phyloP scores from a whole-genome alignment of 2,888 invertebrate genomes.

The Euphydryas editha region DNA sequence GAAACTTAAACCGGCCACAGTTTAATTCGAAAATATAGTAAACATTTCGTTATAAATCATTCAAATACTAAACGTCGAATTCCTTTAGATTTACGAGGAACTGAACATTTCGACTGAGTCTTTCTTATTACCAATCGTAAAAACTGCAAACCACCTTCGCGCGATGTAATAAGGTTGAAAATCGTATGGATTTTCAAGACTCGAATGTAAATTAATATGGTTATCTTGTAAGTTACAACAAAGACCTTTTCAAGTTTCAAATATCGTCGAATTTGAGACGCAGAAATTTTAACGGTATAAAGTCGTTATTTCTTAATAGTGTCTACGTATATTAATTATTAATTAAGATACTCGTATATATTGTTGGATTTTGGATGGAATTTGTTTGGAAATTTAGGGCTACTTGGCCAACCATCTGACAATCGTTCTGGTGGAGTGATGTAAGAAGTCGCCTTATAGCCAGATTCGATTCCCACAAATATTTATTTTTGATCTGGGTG shows the following conservation, averaged over 20 bases:
- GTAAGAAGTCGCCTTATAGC: too few species aligned
- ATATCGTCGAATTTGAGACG: slow-evolving; percentile 17
- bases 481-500: too few species aligned
- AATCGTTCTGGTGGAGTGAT: too few species aligned
- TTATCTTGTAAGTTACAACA: slow-evolving; percentile 10
- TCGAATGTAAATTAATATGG: background rate
- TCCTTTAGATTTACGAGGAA: slow-evolving; percentile 26
- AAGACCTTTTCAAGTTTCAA: slow-evolving; percentile 17
- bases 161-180: background rate
- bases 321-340: background rate
- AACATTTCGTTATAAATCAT: slow-evolving; percentile 30
- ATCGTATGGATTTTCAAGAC: background rate
- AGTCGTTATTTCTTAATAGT: background rate
- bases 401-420: too few species aligned
- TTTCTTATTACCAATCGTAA: background rate
- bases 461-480: too few species aligned
- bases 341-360: background rate
- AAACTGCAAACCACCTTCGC: background rate
- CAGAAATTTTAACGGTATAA: slow-evolving; percentile 7
- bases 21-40: slow-evolving; percentile 7
- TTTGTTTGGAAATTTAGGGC: too few species aligned
- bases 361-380: too few species aligned
- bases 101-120: slow-evolving; percentile 7
- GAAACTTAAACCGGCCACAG: background rate
- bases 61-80: slow-evolving; percentile 30